Percentiles rank a stretch among this genome's conserved stretches.
phyloP scores from a whole-genome alignment of 2,113 vertebrate genomes.

The Cygnus buccinator region DNA sequence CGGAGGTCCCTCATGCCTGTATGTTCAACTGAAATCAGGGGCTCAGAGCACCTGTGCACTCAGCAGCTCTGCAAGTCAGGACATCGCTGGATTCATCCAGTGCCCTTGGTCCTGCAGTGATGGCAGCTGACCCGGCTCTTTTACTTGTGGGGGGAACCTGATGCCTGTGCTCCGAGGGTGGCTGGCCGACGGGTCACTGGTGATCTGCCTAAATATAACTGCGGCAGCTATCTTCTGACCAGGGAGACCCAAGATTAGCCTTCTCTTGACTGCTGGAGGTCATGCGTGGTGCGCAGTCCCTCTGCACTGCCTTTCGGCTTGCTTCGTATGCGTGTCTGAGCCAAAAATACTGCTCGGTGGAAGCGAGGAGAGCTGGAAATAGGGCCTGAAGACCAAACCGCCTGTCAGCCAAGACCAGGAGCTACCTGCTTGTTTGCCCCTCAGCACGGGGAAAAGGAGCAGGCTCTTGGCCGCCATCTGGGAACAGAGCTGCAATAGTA shows the following conservation, averaged over 20 bases:
- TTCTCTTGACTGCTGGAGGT: not conserved
- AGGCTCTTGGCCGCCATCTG: not conserved
- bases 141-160: not conserved
- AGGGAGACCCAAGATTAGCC: constrained; percentile 54
- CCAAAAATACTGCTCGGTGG: not conserved
- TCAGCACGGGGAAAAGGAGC: rapidly evolving
- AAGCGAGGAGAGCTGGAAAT: not conserved
- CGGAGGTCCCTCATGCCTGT: not conserved
- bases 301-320: not conserved
- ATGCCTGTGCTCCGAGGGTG: not conserved
- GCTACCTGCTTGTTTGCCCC: not conserved
- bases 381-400: not conserved
- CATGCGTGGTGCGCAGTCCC: not conserved
- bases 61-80: not conserved
- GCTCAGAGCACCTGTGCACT: not conserved
- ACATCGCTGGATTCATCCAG: not conserved
- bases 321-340: not conserved
- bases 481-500: not conserved
- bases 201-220: constrained; percentile 61
- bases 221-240: constrained; percentile 22
- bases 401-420: not conserved
- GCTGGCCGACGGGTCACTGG: not conserved
- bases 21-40: not conserved
- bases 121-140: not conserved
- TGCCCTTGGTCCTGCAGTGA: not conserved